phyloP scores from a whole-genome alignment of 2,113 vertebrate species.

The Hippocampus barbouri region DNA sequence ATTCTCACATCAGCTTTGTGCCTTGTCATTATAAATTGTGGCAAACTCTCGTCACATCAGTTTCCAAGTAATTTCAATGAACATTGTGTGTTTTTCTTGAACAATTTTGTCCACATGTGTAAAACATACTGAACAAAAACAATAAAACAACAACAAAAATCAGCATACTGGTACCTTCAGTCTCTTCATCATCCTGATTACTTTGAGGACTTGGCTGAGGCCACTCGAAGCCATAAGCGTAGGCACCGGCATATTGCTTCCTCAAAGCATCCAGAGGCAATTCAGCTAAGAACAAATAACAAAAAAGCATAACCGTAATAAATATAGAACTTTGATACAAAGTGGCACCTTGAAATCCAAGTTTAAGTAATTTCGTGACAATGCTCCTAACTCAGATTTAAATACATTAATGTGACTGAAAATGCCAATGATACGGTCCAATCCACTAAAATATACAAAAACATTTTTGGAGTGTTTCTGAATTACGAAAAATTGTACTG shows the following conservation, averaged over 20 bases:
- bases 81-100: background rate
- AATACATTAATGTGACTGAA: background rate
- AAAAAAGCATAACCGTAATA: background rate
- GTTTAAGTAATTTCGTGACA: background rate
- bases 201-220: constrained; percentile 75
- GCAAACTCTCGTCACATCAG: too few species aligned
- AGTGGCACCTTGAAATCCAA: background rate
- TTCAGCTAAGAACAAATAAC: constrained; percentile 75
- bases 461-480: too few species aligned
- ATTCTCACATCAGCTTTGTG: background rate
- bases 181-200: constrained; percentile 83
- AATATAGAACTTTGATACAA: background rate
- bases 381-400: background rate
- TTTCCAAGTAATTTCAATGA: background rate
- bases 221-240: constrained; percentile 86
- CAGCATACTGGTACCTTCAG: constrained; percentile 58
- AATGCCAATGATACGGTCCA: background rate
- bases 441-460: background rate
- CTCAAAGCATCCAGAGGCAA: constrained; percentile 83
- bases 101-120: background rate
- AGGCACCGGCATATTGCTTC: constrained; percentile 91
- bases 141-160: background rate
- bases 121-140: too few species aligned
- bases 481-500: too few species aligned
- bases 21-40: too few species aligned